phyloP scores from a whole-genome alignment of 2,113 vertebrate genomes.

The Tinamus guttatus region DNA sequence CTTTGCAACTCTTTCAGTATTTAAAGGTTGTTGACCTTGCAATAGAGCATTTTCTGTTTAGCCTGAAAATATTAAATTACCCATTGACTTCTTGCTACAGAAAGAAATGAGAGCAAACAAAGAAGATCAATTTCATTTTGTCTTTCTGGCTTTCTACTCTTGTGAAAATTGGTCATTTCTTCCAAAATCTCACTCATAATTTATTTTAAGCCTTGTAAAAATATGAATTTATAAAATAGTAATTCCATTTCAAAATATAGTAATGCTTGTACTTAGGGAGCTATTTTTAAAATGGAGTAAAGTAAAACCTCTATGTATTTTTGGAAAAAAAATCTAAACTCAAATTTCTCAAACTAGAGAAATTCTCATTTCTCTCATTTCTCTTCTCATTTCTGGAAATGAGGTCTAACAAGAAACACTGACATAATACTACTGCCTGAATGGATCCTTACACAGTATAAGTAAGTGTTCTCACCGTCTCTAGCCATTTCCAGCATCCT shows the following conservation, averaged over 20 bases:
- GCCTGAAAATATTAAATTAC: background rate
- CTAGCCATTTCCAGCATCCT: background rate
- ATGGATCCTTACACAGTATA: background rate
- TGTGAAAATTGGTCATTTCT: background rate
- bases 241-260: background rate
- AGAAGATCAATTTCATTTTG: background rate
- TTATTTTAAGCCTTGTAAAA: background rate
- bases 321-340: background rate
- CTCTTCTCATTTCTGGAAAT: too few relatives aligned
- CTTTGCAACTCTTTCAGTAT: constrained; percentile 7
- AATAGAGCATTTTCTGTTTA: background rate
- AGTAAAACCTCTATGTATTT: background rate
- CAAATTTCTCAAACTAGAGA: too few relatives aligned
- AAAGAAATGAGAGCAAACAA: background rate
- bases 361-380: too few relatives aligned
- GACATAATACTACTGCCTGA: background rate
- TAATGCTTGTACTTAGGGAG: background rate
- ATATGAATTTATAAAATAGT: background rate
- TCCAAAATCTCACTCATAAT: background rate
- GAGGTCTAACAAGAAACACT: background rate
- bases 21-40: constrained; percentile 8
- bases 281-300: background rate
- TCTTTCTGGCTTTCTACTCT: background rate
- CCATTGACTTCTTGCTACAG: background rate
- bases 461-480: background rate